Evolutionary conservation across 2,888 invertebrate genomes (phyloP).

Genomic region (Pandemis heparana): DNA sequence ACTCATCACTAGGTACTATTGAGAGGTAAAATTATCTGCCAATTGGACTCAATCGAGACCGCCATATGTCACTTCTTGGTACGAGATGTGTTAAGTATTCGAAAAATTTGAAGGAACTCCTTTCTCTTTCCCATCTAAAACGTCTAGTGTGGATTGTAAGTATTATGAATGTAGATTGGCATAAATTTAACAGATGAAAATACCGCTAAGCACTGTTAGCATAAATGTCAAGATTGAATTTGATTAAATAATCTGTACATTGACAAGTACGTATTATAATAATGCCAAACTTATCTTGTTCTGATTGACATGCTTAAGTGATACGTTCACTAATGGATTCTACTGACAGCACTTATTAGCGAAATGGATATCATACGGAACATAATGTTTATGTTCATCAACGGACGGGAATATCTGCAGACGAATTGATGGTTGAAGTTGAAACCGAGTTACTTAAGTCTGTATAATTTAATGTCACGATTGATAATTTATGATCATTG

Average conservation of each 20-base stretch:
- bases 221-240: constrained; percentile 15
- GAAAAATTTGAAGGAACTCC: neutral
- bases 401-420: constrained; percentile 24
- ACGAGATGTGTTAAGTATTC: neutral
- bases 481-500: constrained; percentile 32
- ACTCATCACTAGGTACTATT: constrained; percentile 56
- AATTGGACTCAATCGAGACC: neutral
- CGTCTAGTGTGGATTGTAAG: neutral
- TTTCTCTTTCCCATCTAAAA: neutral
- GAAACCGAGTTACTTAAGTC: constrained; percentile 24
- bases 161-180: neutral
- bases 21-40: constrained; percentile 20
- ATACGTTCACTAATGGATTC: constrained; percentile 33
- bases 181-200: neutral
- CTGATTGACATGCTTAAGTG: constrained; percentile 34
- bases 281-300: constrained; percentile 28
- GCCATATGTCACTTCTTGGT: neutral
- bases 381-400: constrained; percentile 18
- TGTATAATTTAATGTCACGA: constrained; percentile 32
- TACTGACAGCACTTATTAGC: constrained; percentile 39
- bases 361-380: constrained; percentile 20
- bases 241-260: constrained; percentile 29
- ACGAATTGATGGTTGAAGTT: constrained; percentile 19
- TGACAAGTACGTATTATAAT: constrained; percentile 30
- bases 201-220: neutral